phyloP scores from a whole-genome alignment of 2,888 invertebrate species.

The Teleogryllus oceanicus region DNA sequence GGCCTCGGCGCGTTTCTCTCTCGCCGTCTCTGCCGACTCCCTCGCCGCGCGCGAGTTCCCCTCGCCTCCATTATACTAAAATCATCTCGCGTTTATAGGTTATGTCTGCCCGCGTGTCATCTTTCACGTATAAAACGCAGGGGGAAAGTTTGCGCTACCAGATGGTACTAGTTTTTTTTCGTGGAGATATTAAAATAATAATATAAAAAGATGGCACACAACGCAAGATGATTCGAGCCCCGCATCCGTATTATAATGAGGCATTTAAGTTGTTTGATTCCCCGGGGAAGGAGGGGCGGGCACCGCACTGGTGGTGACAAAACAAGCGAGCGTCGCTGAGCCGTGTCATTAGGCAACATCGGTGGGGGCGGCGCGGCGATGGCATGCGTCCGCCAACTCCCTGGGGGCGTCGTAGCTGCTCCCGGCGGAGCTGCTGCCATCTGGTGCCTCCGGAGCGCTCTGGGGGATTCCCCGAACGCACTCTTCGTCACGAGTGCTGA shows the following conservation, averaged over 20 bases:
- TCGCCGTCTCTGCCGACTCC: neutral
- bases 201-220: conserved; percentile 28
- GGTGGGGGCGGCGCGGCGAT: neutral
- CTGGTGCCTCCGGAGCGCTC: neutral
- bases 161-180: conserved; percentile 26
- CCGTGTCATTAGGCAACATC: conserved; percentile 26
- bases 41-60: neutral
- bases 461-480: neutral
- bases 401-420: neutral
- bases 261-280: conserved; percentile 11
- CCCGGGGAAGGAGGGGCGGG: neutral
- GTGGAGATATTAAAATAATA: conserved; percentile 29
- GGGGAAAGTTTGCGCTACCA: conserved; percentile 25
- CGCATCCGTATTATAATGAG: conserved; percentile 20
- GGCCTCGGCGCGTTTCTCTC: neutral
- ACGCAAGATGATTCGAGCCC: conserved; percentile 26
- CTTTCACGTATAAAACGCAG: conserved; percentile 22
- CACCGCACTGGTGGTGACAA: conserved; percentile 28
- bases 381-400: neutral
- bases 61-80: conserved; percentile 24
- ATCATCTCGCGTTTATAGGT: conserved; percentile 27
- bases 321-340: conserved; percentile 18
- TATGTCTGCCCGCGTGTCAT: conserved; percentile 25
- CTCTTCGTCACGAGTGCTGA: no score
- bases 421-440: neutral